Evolutionary conservation across 1,140 invertebrate species (phyloP).

Genomic region (Platorchestia sp.): DNA sequence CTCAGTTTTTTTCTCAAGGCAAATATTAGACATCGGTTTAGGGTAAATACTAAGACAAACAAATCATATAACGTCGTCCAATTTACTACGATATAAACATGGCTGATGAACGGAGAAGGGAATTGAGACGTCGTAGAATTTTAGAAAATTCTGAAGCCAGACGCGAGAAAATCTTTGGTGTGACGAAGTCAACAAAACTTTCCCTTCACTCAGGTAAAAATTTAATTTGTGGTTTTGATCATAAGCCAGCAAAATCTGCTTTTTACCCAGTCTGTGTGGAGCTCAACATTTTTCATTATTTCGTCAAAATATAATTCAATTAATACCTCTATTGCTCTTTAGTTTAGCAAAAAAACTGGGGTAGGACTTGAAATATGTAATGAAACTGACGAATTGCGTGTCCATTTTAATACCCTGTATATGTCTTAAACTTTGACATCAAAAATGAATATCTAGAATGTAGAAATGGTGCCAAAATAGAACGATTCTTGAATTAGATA

Average conservation of each 20-base stretch:
- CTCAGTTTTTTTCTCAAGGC: background rate
- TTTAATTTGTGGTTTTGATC: background rate
- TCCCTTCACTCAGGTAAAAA: background rate
- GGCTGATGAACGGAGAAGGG: conserved; percentile 37
- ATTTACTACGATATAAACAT: background rate
- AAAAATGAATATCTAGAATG: too few relatives aligned
- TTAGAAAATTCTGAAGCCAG: conserved; percentile 38
- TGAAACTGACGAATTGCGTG: too few relatives aligned
- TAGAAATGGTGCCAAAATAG: too few relatives aligned
- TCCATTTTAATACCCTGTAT: too few relatives aligned
- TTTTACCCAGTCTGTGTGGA: background rate
- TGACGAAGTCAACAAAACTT: conserved; percentile 1
- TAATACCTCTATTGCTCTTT: too few relatives aligned
- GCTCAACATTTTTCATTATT: too few relatives aligned
- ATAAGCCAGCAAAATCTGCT: background rate
- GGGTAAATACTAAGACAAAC: background rate
- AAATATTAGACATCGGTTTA: background rate
- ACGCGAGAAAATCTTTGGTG: conserved; percentile 17
- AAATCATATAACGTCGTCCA: background rate
- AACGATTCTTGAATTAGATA: too few relatives aligned
- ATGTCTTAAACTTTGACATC: too few relatives aligned
- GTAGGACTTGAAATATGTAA: too few relatives aligned
- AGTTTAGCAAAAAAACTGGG: too few relatives aligned
- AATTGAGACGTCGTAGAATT: conserved; percentile 38
- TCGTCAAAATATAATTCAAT: too few relatives aligned